phyloP scores from a whole-genome alignment of 2,797 vertebrate species.

The Scomberomorus guttatus region DNA sequence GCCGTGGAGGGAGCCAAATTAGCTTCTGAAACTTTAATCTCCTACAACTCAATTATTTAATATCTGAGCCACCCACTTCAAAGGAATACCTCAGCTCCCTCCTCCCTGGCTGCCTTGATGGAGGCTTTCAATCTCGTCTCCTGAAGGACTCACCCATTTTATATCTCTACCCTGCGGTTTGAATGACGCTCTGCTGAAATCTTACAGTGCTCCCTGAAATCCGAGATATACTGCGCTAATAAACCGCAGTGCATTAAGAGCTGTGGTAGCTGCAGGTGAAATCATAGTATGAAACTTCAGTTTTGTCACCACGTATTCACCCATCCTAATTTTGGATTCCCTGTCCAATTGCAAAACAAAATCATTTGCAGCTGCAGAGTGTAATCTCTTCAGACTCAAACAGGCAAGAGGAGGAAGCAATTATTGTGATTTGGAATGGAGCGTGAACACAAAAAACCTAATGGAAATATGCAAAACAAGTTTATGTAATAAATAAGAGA shows the following conservation, averaged over 20 bases:
- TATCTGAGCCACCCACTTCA: conserved; percentile 83
- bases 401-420: conserved; percentile 68
- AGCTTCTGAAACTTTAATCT: conserved; percentile 87
- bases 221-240: conserved; percentile 54
- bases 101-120: conserved; percentile 67
- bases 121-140: conserved; percentile 75
- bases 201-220: conserved; percentile 66
- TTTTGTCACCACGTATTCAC: conserved; percentile 48
- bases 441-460: conserved; percentile 47
- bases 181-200: conserved; percentile 64
- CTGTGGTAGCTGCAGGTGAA: conserved; percentile 50
- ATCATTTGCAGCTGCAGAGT: conserved; percentile 66
- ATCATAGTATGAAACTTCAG: conserved; percentile 50
- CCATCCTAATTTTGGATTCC: conserved; percentile 62
- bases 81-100: conserved; percentile 77
- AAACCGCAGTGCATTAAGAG: conserved; percentile 55
- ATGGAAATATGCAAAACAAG: conserved; percentile 68
- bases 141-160: conserved; percentile 74
- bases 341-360: conserved; percentile 58
- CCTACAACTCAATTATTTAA: conserved; percentile 86
- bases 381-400: conserved; percentile 62
- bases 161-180: conserved; percentile 73
- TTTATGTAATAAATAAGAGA: conserved; percentile 67
- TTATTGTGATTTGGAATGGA: conserved; percentile 66
- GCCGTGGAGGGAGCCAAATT: conserved; percentile 77